A percentile compares a stretch with the other conserved stretches of the same genome.
These are phyloP conservation scores for Calameuta pallipes DNA, from an alignment of 2,888 invertebrate genomes.

Conservation along the genomic window DNA sequence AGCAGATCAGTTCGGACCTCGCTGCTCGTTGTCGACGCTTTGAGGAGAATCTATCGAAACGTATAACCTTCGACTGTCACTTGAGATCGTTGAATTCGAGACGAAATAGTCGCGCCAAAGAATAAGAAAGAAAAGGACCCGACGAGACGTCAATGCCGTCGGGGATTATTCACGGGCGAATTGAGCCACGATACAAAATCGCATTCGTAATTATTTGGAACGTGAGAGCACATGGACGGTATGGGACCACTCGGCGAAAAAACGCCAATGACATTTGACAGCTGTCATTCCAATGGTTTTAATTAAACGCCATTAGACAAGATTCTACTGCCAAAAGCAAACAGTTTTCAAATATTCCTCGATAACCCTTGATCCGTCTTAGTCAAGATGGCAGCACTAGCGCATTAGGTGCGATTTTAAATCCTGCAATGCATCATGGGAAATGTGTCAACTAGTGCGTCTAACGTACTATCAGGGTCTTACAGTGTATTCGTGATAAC, in stretches of 20 bases:
- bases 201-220: background rate
- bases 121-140: background rate
- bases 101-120: background rate
- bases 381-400: no score
- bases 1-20: conserved; percentile 6
- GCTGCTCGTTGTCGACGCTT: background rate
- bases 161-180: background rate
- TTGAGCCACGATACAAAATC: background rate
- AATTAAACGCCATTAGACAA: background rate
- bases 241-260: background rate
- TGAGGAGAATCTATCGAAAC: background rate
- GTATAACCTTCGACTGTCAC: background rate
- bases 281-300: background rate
- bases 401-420: no score
- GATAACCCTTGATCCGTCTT: no score
- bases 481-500: no score
- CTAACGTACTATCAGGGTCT: no score
- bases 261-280: conserved; percentile 2
- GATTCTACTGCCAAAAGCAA: background rate
- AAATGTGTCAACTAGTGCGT: no score
- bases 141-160: background rate
- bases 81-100: background rate
- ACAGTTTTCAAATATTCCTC: background rate
- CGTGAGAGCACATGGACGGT: background rate
- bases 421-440: no score